These are phyloP conservation scores for Ricordea florida DNA, from an alignment of 92 coral and sea anemone genomes.

Conservation along the genomic window DNA sequence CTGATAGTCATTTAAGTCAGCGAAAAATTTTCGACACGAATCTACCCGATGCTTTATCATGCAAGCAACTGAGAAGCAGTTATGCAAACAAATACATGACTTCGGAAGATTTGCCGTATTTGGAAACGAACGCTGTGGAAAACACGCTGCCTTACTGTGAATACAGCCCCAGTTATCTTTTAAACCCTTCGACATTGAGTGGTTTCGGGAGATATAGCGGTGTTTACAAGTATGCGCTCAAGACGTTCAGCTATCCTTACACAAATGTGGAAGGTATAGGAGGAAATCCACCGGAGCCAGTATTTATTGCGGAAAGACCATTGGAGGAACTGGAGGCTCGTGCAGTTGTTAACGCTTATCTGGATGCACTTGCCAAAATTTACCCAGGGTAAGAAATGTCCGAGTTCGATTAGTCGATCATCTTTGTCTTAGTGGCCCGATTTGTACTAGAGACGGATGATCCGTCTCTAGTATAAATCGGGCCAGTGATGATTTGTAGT, in stretches of 20 bases:
- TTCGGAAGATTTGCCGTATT: constrained; percentile 1
- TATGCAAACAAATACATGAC: background rate
- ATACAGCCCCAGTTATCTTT: constrained; percentile 10
- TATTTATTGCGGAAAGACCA: constrained; percentile 10
- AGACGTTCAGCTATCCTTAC: constrained; percentile 13
- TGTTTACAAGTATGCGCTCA: background rate
- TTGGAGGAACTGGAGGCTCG: constrained; percentile 35
- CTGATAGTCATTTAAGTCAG: background rate
- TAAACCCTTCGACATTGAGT: background rate
- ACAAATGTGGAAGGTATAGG: constrained; percentile 1
- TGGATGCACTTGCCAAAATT: constrained; percentile 11
- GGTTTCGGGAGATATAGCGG: constrained; percentile 6
- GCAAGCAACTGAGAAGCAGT: background rate
- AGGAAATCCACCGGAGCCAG: background rate
- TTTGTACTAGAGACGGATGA: too few relatives aligned
- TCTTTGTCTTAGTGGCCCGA: too few relatives aligned
- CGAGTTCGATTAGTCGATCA: too few relatives aligned
- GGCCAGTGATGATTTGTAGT: too few relatives aligned
- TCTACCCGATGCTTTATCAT: background rate
- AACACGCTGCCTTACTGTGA: background rate
- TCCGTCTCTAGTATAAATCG: too few relatives aligned
- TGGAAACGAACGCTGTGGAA: background rate
- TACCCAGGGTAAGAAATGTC: constrained; percentile 69
- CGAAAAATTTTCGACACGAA: constrained; percentile 16
- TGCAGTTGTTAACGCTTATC: constrained; percentile 21